These are phyloP conservation scores for Orius insidiosus DNA, from an alignment of 1,140 invertebrate genomes.

Conservation along the genomic window DNA sequence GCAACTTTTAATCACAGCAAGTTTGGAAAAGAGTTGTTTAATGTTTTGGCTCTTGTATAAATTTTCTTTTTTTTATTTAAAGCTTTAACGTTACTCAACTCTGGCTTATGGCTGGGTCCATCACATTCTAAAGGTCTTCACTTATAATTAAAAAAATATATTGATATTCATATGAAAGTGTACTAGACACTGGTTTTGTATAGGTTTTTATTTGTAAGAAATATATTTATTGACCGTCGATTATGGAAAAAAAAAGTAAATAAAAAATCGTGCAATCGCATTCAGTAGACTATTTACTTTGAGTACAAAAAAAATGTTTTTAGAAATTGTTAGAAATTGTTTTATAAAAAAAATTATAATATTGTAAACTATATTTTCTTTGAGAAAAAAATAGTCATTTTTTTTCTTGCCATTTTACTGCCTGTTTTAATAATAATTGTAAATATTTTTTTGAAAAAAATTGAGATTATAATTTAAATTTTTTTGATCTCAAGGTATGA, in stretches of 20 bases:
- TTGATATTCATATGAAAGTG: not conserved
- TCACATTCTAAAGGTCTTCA: slow-evolving; percentile 14
- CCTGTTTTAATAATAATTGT: slow-evolving; percentile 5
- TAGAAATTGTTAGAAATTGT: slow-evolving; percentile 11
- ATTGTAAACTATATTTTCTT: slow-evolving; percentile 9
- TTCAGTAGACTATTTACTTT: slow-evolving; percentile 8
- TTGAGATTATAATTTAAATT: slow-evolving; percentile 4
- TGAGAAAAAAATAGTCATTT: slow-evolving; percentile 2
- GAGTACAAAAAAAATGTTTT: slow-evolving; percentile 14
- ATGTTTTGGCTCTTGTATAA: not conserved
- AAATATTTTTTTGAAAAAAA: slow-evolving; percentile 5
- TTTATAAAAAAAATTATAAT: slow-evolving; percentile 9
- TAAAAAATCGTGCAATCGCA: slow-evolving; percentile 12
- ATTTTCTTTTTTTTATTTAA: not conserved
- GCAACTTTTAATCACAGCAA: too few relatives aligned
- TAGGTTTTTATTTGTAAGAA: slow-evolving; percentile 12
- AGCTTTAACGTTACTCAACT: slow-evolving; percentile 12
- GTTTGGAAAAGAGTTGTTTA: too few relatives aligned
- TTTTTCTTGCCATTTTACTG: not conserved
- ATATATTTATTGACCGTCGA: slow-evolving; percentile 6
- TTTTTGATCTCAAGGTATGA: slow-evolving; percentile 15
- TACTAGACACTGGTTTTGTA: slow-evolving; percentile 14
- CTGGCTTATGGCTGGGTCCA: slow-evolving; percentile 17
- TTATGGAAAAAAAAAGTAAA: not conserved
- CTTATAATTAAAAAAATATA: slow-evolving; percentile 8